Evolutionary conservation across 2,797 vertebrate genomes (phyloP), one percentile per base, ranked within the genome.

Genomic region (Typhlichthys subterraneus): DNA sequence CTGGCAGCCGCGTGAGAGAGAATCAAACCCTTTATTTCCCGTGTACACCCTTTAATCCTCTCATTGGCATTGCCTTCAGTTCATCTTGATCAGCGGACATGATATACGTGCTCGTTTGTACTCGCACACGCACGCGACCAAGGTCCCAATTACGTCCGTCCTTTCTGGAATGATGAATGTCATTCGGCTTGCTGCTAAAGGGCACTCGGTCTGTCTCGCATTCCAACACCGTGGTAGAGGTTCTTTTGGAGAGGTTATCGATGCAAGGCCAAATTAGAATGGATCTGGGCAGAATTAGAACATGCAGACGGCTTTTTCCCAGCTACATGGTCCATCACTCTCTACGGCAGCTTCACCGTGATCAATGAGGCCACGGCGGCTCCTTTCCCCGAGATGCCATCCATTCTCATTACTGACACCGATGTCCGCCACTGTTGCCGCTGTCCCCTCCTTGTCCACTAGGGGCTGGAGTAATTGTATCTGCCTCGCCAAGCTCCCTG

Each of bases 181-280:
- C 12, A 57, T 71, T 79, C 67, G 63, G 4, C 23, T 62, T 56
- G 49, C 61, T 53, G 53, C 29, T 58, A 66, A 77, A 61, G 50
- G 45, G 23, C 49, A 57, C 71, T 75, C 72, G 65, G 61, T 70
- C 57, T 56, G 0, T 29, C 45, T 52, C 45, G 58, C 64, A 57
- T 63, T 61, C 63, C 12, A 60, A 81, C 69, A 59, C 70, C 58
- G n/a, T 29, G 31, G 64, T 58, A 47, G 74, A 51, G 58, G 5
- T 77, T 72, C 31, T 5, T 14, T 71, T 46, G 74, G 62, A 79
- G 73, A 76, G 64, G 80, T 83, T 92, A 88, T 92, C 89, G 85
- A 85, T 89, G 84, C 49, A n/a, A 60, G 58, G 76, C 63, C 69
- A 87, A 91, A 92, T 90, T 79, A 84, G 72, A 92, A 92, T 90